These are phyloP conservation scores for Lasioglossum zephyrum DNA, from an alignment of 2,888 invertebrate species.

Conservation along the genomic window DNA sequence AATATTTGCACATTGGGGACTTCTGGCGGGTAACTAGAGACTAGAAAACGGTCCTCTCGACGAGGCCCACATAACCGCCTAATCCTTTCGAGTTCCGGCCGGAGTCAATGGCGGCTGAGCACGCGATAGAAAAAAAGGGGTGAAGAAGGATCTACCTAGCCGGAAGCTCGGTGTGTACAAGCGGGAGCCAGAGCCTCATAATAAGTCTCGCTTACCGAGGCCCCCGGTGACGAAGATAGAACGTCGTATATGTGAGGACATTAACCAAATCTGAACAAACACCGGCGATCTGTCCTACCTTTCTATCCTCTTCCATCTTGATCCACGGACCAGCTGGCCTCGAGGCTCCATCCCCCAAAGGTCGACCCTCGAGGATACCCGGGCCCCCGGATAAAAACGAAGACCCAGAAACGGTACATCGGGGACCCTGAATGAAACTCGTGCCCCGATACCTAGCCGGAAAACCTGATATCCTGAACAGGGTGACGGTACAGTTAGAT, in stretches of 20 bases:
- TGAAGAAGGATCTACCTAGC: conserved; percentile 50
- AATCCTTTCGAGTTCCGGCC: conserved; percentile 52
- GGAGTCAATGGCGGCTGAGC: conserved; percentile 65
- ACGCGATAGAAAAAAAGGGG: conserved; percentile 65
- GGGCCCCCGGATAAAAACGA: conserved; percentile 65
- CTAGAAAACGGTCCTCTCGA: conserved; percentile 45
- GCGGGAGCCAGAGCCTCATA: conserved; percentile 52
- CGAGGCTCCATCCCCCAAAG: conserved; percentile 65
- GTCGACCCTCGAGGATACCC: conserved; percentile 55
- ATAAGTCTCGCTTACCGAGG: conserved; percentile 51
- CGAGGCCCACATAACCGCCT: conserved; percentile 49
- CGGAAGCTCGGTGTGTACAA: conserved; percentile 64
- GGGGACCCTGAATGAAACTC: conserved; percentile 72
- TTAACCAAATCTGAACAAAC: conserved; percentile 82
- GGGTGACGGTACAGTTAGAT: conserved; percentile 60
- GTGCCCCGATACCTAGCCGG: conserved; percentile 61
- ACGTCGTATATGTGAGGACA: conserved; percentile 72
- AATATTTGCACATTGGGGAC: conserved; percentile 26
- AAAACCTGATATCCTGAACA: conserved; percentile 70
- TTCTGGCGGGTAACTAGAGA: conserved; percentile 17
- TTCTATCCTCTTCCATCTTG: conserved; percentile 11
- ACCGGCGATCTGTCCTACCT: conserved; percentile 58
- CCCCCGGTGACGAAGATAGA: conserved; percentile 71
- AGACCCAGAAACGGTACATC: conserved; percentile 73
- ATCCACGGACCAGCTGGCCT: conserved; percentile 71